phyloP scores from a whole-genome alignment of 2,888 invertebrate species.

The Petrolisthes manimaculis region DNA sequence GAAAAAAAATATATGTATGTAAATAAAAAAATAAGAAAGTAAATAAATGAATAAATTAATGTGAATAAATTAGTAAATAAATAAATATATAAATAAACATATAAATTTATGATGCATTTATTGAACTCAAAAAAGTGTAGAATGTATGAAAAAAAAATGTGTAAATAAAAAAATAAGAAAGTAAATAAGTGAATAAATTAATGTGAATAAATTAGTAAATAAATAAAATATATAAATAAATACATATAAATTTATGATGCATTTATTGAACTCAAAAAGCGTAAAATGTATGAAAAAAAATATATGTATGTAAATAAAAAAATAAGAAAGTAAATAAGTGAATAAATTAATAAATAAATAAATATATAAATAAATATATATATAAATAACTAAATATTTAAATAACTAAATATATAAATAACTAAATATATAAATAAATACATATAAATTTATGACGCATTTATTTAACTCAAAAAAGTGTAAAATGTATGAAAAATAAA shows the following conservation, averaged over 20 bases:
- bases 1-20: background rate
- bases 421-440: too few relatives aligned
- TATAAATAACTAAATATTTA: too few relatives aligned
- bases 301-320: background rate
- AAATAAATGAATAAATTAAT: background rate
- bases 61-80: background rate
- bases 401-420: too few relatives aligned
- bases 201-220: background rate
- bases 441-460: too few relatives aligned
- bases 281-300: background rate
- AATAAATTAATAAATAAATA: background rate
- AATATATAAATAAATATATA: background rate
- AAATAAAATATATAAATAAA: background rate
- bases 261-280: conserved; percentile 64
- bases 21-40: background rate
- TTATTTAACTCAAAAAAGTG: background rate
- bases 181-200: too few relatives aligned
- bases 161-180: background rate
- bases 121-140: background rate
- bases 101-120: background rate
- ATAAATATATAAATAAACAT: background rate
- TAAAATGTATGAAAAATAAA: background rate
- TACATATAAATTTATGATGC: conserved; percentile 30
- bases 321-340: background rate
- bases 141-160: background rate